Evolutionary conservation across 2,797 vertebrate genomes (phyloP).

Genomic region (Morus bassanus): DNA sequence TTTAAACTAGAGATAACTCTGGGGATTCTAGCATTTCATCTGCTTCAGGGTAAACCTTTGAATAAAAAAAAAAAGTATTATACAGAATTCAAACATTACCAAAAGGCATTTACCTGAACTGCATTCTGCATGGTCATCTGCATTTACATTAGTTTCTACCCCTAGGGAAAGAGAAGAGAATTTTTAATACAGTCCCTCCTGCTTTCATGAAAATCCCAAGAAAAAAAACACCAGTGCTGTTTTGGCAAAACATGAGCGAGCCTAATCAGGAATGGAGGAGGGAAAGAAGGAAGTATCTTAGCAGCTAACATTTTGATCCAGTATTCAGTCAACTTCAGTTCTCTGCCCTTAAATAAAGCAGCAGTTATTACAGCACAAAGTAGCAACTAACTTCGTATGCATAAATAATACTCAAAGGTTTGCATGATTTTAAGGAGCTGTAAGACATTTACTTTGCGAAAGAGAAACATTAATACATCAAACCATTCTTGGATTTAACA

Average conservation of each 20-base stretch:
- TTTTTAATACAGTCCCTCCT: background rate
- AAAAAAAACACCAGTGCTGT: background rate
- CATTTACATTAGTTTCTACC: constrained; percentile 24
- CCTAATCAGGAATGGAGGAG: background rate
- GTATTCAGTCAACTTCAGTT: background rate
- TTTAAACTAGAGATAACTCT: background rate
- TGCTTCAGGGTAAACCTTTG: background rate
- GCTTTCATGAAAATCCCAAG: background rate
- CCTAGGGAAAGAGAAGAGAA: constrained; percentile 47
- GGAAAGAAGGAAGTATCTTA: background rate
- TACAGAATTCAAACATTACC: background rate
- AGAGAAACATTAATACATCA: background rate
- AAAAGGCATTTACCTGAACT: constrained; percentile 71
- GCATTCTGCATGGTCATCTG: constrained; percentile 73
- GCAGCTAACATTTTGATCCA: background rate
- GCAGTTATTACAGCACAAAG: background rate
- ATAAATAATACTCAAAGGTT: background rate
- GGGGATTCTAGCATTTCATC: background rate
- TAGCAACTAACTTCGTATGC: background rate
- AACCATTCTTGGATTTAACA: background rate
- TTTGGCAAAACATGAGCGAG: background rate
- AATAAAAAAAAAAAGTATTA: background rate
- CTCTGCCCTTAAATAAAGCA: background rate
- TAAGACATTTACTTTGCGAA: background rate
- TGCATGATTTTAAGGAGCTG: background rate